Evolutionary conservation across 2,888 invertebrate species (phyloP), one percentile per base, ranked within the genome.

Genomic region (Epiblema foenella): DNA sequence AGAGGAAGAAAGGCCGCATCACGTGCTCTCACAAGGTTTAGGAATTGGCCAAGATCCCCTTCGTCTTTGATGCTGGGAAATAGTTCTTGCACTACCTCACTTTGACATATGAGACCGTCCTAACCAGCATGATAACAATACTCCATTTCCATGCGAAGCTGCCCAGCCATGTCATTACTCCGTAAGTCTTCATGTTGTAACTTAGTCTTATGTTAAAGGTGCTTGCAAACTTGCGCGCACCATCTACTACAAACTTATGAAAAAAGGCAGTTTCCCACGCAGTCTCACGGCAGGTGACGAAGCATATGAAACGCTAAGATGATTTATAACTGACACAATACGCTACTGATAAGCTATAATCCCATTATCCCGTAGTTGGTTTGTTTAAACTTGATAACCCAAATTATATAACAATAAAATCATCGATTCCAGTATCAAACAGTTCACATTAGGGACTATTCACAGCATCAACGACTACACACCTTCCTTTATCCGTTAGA

Each of bases 1-100:
- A 12, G 91, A 91, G 63, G 91, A 91, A 75, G 89, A 90, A 20
- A 84, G 86, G 67, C 86, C 83, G 67, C 92, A 90, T 72, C 89
- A 90, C 83, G 82, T 93, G 75, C 85, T 93, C 73, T 81, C 86
- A 76, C 92, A 93, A 93, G 93, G 93, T 93, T 85, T 88, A 89
- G 89, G 90, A 65, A 75, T 64, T 73, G 63, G 65, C 68, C 66
- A 18, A 60, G 49, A 37, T 24, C 39, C 64, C 64, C 39, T 20
- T 20, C n/a, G 20, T 39, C 64, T n/a, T 64, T 64, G 58, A 51
- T 67, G 54, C 68, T 68, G 68, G 59, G n/a, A 51, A 60, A 68
- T 60, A 60, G 68, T 60, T 59, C 59, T 49, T 3, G 54, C 33
- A 29, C 10, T 1, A 37, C 12, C 24, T 18, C 12, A 24, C n/a